Conservation (phyloP, 2,888 invertebrate genomes). For the Eilema depressum region DNA sequence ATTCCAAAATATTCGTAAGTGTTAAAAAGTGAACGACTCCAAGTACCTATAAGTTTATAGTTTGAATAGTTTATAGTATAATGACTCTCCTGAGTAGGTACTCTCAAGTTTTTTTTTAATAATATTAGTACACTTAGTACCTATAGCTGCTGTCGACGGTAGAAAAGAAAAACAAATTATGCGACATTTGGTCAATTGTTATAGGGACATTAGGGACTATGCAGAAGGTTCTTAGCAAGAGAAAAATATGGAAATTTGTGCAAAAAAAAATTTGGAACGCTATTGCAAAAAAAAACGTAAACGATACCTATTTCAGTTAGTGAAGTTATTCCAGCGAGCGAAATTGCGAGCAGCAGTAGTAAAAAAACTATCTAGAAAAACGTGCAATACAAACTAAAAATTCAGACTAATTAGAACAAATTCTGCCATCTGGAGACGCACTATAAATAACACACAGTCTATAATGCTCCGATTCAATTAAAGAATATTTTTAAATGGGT, state of each 20-base stretch:
- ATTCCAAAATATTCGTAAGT: neutral
- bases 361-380: neutral
- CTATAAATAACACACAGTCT: neutral
- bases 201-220: too few species aligned
- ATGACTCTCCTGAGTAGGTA: too few species aligned
- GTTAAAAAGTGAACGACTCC: neutral
- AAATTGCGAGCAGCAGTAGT: neutral
- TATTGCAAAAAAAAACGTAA: too few species aligned
- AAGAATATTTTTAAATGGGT: slow-evolving; percentile 41
- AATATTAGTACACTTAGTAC: too few species aligned
- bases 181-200: too few species aligned
- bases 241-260: too few species aligned
- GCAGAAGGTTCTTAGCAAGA: too few species aligned
- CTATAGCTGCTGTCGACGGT: too few species aligned
- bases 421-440: neutral
- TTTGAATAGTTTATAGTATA: neutral
- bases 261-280: too few species aligned
- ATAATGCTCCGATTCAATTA: slow-evolving; percentile 24
- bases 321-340: neutral
- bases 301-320: neutral
- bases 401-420: neutral
- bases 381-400: neutral
- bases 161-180: too few species aligned
- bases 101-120: too few species aligned
- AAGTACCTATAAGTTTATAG: neutral